A percentile compares a stretch with the other conserved stretches of the same genome.
These are phyloP conservation scores for Zaprionus bogoriensis DNA, from an alignment of 2,888 invertebrate genomes.

Conservation along the genomic window DNA sequence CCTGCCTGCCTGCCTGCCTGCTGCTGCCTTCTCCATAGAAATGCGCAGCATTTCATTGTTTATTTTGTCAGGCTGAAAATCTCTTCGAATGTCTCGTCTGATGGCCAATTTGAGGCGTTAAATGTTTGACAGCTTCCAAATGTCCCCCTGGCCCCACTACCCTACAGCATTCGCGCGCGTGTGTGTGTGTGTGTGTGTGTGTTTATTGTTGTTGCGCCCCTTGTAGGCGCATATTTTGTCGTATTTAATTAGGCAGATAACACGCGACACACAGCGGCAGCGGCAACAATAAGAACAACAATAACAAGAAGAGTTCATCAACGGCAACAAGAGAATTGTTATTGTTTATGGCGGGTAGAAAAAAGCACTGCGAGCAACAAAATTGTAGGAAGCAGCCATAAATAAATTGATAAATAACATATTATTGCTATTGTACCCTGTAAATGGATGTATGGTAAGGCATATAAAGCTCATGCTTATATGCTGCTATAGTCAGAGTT, in stretches of 20 bases:
- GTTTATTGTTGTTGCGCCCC: conserved; percentile 13
- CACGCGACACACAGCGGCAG: conserved; percentile 40
- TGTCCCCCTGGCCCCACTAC: no score
- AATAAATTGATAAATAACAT: conserved; percentile 25
- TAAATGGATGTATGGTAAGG: background rate
- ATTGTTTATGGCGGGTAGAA: conserved; percentile 38
- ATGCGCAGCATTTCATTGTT: conserved; percentile 36
- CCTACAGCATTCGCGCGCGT: no score
- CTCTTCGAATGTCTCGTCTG: conserved; percentile 7
- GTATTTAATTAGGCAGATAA: conserved; percentile 64
- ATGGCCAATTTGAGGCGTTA: conserved; percentile 49
- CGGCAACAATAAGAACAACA: background rate
- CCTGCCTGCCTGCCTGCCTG: background rate
- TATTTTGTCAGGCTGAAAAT: conserved; percentile 37
- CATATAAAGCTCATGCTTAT: background rate
- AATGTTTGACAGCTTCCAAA: conserved; percentile 59
- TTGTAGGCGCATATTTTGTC: conserved; percentile 41
- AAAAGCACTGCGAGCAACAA: background rate
- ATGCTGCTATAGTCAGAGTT: background rate
- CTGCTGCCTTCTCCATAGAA: background rate
- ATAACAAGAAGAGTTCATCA: conserved; percentile 32
- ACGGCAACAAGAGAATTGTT: conserved; percentile 29
- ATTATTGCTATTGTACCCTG: background rate
- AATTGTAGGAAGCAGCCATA: conserved; percentile 16
- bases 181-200: background rate